Evolutionary conservation across 2,113 vertebrate genomes (phyloP), one percentile per base, ranked within the genome.

Genomic region (Octodon degus): DNA sequence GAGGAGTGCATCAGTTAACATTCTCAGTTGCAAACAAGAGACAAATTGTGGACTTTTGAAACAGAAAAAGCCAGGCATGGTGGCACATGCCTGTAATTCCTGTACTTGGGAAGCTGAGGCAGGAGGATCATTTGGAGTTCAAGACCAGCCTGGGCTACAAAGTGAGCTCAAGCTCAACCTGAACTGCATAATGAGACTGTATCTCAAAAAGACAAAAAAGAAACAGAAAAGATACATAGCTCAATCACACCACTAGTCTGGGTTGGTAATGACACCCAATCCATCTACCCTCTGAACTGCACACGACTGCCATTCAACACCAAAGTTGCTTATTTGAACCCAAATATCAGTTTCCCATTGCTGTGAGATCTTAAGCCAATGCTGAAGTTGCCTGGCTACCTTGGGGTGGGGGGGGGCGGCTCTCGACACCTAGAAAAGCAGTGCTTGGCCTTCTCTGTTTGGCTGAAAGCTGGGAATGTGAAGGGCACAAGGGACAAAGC

Each of bases 261-360:
- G 24, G 12, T 87, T 60, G 2, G n/a, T 90, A 82, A 87, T 62
- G 65, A 94, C 58, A 90, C 20, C 77, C n/a, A 58, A 37, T 50
- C 40, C 70, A 53, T 53, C n/a, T 90, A 12, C 65, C 25, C 27
- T 70, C 53, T 86, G 50, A 90, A 86, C 74, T 72, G 3, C n/a
- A 37, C 43, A 12, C 20, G 43, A 25, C 68, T 85, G 85, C 40
- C 83, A 81, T 91, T 50, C 37, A 95, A 62, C n/a, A 90, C 68
- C 62, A 82, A 43, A 22, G 10, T 68, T 91, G 40, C 89, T 92
- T 91, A 82, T 95, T 68, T 88, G 86, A 92, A 85, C 72, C 50
- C 65, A 72, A 32, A 89, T 62, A 55, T 58, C 47, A 68, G 32
- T 55, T 89, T 85, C 37, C 62, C 30, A 47, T 65, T 83, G 63